Percentiles rank a stretch among this genome's conserved stretches.
Conservation (phyloP, 1,140 invertebrate species). For the Linepithema humile region DNA sequence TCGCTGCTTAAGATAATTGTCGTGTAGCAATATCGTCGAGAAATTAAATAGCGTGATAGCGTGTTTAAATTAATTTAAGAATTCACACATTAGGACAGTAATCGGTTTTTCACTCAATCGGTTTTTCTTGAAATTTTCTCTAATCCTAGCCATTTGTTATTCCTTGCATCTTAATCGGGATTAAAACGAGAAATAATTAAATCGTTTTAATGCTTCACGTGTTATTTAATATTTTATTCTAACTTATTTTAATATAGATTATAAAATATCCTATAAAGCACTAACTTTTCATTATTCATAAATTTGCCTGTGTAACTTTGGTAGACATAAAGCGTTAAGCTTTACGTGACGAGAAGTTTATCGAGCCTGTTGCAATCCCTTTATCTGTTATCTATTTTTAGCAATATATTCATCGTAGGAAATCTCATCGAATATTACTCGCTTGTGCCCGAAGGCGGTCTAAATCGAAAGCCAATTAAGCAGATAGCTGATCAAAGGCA, state of each 20-base stretch:
- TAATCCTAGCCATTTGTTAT: no score
- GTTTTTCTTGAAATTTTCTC: no score
- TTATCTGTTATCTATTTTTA: constrained; percentile 24
- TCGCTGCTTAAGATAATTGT: constrained; percentile 7
- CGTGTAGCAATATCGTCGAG: no score
- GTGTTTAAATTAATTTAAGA: no score
- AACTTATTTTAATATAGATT: not conserved
- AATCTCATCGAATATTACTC: constrained; percentile 62
- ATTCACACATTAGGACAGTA: no score
- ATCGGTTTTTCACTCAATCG: not conserved
- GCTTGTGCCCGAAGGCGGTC: constrained; percentile 48
- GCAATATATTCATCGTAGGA: not conserved
- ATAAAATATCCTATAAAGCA: not conserved
- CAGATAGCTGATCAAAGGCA: constrained; percentile 68
- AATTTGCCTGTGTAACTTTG: not conserved
- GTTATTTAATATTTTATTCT: not conserved
- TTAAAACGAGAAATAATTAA: no score
- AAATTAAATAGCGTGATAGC: no score
- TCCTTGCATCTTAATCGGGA: no score
- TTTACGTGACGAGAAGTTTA: not conserved
- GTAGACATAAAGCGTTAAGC: not conserved
- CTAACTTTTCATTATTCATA: constrained; percentile 17
- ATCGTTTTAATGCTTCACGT: no score
- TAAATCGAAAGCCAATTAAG: constrained; percentile 63
- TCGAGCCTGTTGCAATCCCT: not conserved